phyloP scores from a whole-genome alignment of 1,140 invertebrate genomes.

The Diprion similis region DNA sequence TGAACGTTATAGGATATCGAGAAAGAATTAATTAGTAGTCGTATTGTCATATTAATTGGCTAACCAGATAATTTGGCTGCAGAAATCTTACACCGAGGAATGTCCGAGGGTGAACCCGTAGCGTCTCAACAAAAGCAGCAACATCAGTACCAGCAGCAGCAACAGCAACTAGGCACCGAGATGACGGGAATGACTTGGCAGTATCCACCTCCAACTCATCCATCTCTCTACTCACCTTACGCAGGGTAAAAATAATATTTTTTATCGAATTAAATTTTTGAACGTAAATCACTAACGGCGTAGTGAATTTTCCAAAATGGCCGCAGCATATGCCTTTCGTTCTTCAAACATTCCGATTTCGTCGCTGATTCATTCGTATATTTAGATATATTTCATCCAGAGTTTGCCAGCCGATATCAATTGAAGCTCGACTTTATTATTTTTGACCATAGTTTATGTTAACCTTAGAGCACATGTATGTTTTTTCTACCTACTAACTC shows the following conservation, averaged over 20 bases:
- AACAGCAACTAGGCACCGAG: conserved; percentile 36
- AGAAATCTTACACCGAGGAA: conserved; percentile 24
- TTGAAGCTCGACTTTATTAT: too few relatives aligned
- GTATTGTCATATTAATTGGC: too few relatives aligned
- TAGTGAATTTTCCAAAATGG: background rate
- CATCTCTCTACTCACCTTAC: conserved; percentile 54
- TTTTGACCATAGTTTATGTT: too few relatives aligned
- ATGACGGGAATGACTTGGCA: conserved; percentile 61
- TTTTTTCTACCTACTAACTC: too few relatives aligned
- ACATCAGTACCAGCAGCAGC: conserved; percentile 29
- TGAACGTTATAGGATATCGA: too few relatives aligned
- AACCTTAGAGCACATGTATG: too few relatives aligned
- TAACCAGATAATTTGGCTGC: background rate
- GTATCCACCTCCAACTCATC: conserved; percentile 53
- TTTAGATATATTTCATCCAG: too few relatives aligned
- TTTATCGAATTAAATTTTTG: too few relatives aligned
- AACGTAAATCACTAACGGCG: background rate
- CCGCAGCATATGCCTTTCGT: background rate
- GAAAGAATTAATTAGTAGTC: too few relatives aligned
- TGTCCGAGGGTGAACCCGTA: conserved; percentile 59
- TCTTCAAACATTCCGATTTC: background rate
- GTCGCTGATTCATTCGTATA: too few relatives aligned
- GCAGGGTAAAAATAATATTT: conserved; percentile 38
- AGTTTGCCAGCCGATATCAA: too few relatives aligned
- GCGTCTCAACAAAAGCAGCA: conserved; percentile 55